These are phyloP conservation scores for Rhynchophorus ferrugineus DNA, from an alignment of 1,140 invertebrate genomes.

Conservation along the genomic window DNA sequence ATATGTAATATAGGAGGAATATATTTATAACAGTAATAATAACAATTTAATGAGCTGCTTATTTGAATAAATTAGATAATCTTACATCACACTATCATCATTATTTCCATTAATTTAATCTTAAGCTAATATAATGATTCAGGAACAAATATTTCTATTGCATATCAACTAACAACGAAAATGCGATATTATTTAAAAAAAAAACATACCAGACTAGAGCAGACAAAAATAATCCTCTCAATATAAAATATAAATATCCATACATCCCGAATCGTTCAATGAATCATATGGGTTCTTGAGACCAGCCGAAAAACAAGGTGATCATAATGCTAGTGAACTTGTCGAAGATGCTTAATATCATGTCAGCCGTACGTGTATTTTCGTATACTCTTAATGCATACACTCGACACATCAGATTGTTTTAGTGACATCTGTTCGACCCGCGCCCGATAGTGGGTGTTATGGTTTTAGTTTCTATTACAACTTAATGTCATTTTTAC, in stretches of 20 bases:
- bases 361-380: constrained; percentile 22
- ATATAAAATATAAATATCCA: constrained; percentile 5
- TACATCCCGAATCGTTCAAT: constrained; percentile 5
- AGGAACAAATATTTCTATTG: too few relatives aligned
- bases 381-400: constrained; percentile 30
- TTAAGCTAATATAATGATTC: too few relatives aligned
- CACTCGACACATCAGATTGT: constrained; percentile 34
- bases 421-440: constrained; percentile 32
- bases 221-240: too few relatives aligned
- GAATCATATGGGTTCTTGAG: constrained; percentile 12
- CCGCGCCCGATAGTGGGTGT: constrained; percentile 28
- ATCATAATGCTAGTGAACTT: constrained; percentile 17
- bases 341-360: constrained; percentile 21
- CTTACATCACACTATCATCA: too few relatives aligned
- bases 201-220: too few relatives aligned
- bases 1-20: too few relatives aligned
- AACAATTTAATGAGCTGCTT: too few relatives aligned
- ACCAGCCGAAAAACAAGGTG: constrained; percentile 19
- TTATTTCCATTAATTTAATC: too few relatives aligned
- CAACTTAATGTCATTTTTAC: constrained; percentile 21
- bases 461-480: constrained; percentile 21
- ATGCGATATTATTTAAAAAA: too few relatives aligned
- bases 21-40: too few relatives aligned
- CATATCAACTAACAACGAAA: too few relatives aligned
- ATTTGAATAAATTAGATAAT: too few relatives aligned